These are phyloP conservation scores for Bursaphelenchus okinawaensis DNA, from an alignment of 2,888 invertebrate genomes.

Conservation along the genomic window DNA sequence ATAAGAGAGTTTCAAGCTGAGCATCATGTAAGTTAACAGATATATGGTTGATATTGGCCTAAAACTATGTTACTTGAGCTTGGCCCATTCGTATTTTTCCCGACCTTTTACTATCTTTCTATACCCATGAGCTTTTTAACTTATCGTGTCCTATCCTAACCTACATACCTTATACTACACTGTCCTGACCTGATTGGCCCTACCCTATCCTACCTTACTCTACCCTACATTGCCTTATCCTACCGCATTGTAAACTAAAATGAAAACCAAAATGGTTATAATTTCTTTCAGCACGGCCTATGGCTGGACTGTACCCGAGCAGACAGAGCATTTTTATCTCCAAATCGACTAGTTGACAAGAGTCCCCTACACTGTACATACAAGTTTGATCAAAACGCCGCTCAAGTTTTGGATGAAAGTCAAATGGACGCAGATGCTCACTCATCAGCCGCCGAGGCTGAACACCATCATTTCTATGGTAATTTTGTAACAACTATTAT, in stretches of 20 bases:
- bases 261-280: too few species aligned
- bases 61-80: too few species aligned
- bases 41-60: too few species aligned
- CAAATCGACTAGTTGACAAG: constrained; percentile 30
- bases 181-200: too few species aligned
- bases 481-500: not conserved
- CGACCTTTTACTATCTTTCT: not conserved
- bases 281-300: constrained; percentile 53
- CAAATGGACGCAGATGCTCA: constrained; percentile 49
- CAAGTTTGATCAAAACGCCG: constrained; percentile 51
- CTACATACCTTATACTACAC: too few species aligned
- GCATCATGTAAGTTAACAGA: constrained; percentile 49
- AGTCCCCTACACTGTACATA: constrained; percentile 54
- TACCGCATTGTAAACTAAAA: too few species aligned
- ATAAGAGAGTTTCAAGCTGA: constrained; percentile 55
- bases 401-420: constrained; percentile 51
- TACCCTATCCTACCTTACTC: too few species aligned
- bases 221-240: too few species aligned
- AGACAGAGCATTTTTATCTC: constrained; percentile 24
- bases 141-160: too few species aligned
- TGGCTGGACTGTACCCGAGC: constrained; percentile 55
- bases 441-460: constrained; percentile 54
- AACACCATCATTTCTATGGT: constrained; percentile 56
- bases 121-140: not conserved
- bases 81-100: too few species aligned